Percentiles rank a stretch among this genome's conserved stretches.
Evolutionary conservation across 2,797 vertebrate species (phyloP).

Genomic region (Molothrus aeneus): DNA sequence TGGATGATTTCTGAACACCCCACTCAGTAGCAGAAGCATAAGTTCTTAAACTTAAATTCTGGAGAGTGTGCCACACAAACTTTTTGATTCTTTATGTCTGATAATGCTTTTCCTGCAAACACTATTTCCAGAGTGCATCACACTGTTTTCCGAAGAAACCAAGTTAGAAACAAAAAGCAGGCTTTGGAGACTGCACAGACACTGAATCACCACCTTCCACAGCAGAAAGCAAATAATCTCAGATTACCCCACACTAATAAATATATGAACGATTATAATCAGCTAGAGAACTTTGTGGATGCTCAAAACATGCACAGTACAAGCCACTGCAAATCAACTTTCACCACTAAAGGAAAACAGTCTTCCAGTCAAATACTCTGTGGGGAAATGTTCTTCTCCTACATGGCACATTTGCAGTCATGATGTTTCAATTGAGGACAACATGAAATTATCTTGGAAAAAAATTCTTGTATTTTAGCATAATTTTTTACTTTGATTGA

Average conservation of each 20-base stretch:
- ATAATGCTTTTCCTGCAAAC: background rate
- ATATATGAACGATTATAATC: background rate
- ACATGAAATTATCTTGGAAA: background rate
- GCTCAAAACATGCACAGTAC: slow-evolving; percentile 20
- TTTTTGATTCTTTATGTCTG: background rate
- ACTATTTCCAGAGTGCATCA: background rate
- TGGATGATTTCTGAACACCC: background rate
- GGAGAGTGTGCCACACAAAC: background rate
- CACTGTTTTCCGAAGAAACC: background rate
- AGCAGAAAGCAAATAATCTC: slow-evolving; percentile 35
- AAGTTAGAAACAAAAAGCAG: background rate
- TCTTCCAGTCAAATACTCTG: background rate
- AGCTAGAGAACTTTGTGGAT: slow-evolving; percentile 11
- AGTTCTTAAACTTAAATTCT: background rate
- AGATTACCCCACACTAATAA: slow-evolving; percentile 6
- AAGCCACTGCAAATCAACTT: slow-evolving; percentile 55
- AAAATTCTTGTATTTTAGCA: background rate
- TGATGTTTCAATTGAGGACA: background rate
- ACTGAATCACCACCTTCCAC: background rate
- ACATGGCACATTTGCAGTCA: background rate
- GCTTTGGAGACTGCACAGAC: background rate
- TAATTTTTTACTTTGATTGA: background rate
- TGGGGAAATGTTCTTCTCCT: slow-evolving; percentile 9
- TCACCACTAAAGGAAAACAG: slow-evolving; percentile 40
- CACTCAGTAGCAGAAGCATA: background rate